Conservation (phyloP, 2,888 invertebrate species). For the Lysandra bellargus region DNA sequence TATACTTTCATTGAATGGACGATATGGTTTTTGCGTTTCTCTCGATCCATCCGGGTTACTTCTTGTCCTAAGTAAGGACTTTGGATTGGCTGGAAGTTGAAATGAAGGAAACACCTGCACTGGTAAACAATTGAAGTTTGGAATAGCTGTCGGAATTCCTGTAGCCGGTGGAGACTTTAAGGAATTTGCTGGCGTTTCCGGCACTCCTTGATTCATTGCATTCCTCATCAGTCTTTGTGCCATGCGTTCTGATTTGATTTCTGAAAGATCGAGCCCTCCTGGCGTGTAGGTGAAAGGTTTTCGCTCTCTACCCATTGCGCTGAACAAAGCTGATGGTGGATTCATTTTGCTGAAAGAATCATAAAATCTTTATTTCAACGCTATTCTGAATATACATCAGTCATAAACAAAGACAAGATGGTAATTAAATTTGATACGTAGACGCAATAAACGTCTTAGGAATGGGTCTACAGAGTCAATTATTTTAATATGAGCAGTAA, state of each 20-base stretch:
- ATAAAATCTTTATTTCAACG: constrained; percentile 39
- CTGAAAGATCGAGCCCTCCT: constrained; percentile 93
- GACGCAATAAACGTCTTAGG: neutral
- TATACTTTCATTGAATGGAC: neutral
- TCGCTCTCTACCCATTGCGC: constrained; percentile 95
- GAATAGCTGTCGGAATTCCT: constrained; percentile 65
- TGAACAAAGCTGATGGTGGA: constrained; percentile 92
- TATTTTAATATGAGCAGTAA: neutral
- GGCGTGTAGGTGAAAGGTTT: constrained; percentile 98
- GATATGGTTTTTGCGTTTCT: constrained; percentile 41
- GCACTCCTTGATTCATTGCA: constrained; percentile 85
- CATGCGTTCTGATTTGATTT: constrained; percentile 95
- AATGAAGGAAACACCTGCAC: constrained; percentile 82
- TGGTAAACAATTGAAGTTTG: constrained; percentile 73
- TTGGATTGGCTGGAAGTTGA: constrained; percentile 86
- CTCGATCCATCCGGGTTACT: constrained; percentile 60
- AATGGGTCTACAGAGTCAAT: neutral
- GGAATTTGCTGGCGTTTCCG: constrained; percentile 79
- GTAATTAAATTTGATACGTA: neutral
- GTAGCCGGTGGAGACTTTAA: constrained; percentile 74
- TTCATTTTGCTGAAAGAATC: constrained; percentile 77
- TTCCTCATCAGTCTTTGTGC: constrained; percentile 84
- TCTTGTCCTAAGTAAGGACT: constrained; percentile 67
- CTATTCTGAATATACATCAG: neutral
- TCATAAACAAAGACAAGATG: neutral